These are phyloP conservation scores for Oscheius myriophilus DNA, from an alignment of 2,888 invertebrate genomes.

Conservation along the genomic window DNA sequence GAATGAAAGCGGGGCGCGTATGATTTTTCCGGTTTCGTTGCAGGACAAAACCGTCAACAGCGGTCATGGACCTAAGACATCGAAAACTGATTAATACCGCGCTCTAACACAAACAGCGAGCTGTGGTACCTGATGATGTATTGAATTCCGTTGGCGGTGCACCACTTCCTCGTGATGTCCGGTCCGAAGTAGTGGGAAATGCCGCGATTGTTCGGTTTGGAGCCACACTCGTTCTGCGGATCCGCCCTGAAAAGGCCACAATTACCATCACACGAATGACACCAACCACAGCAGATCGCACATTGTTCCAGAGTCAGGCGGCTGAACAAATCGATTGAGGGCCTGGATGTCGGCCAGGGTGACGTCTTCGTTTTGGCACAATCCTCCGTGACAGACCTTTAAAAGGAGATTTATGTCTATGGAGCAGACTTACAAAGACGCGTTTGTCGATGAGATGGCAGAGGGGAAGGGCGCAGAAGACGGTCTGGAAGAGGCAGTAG, in stretches of 20 bases:
- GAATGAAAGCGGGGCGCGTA: too few relatives aligned
- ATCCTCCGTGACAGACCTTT: slow-evolving; percentile 96
- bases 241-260: slow-evolving; percentile 78
- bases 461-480: slow-evolving; percentile 95
- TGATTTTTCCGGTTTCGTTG: too few relatives aligned
- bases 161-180: slow-evolving; percentile 88
- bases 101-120: too few relatives aligned
- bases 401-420: not conserved
- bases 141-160: slow-evolving; percentile 84
- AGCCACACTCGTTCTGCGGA: slow-evolving; percentile 87
- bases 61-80: too few relatives aligned
- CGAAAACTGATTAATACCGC: too few relatives aligned
- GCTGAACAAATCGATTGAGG: slow-evolving; percentile 90
- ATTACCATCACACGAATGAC: too few relatives aligned
- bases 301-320: slow-evolving; percentile 96
- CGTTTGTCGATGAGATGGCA: slow-evolving; percentile 90
- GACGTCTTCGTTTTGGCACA: slow-evolving; percentile 89
- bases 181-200: slow-evolving; percentile 97
- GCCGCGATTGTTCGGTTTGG: slow-evolving; percentile 92
- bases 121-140: slow-evolving; percentile 82
- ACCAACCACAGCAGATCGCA: slow-evolving; percentile 92
- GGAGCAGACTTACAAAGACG: slow-evolving; percentile 77
- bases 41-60: too few relatives aligned
- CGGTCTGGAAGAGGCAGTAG: slow-evolving; percentile 96
- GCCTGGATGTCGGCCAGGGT: slow-evolving; percentile 87